phyloP scores from a whole-genome alignment of 2,888 invertebrate genomes.

The Elgonia sp. region DNA sequence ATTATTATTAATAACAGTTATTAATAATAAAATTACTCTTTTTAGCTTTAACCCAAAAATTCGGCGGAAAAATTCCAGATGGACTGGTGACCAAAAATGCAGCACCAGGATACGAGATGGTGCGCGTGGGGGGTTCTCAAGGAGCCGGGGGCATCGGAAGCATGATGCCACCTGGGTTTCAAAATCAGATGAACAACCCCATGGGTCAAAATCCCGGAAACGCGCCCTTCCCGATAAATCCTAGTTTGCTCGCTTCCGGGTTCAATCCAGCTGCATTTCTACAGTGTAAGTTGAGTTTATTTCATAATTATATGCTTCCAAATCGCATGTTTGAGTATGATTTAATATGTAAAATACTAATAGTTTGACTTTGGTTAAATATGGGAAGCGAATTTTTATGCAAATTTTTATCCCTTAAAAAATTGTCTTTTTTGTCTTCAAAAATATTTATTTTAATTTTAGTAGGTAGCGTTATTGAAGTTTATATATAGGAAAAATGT shows the following conservation, averaged over 20 bases:
- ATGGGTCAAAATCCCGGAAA: slow-evolving; percentile 82
- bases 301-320: background rate
- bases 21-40: background rate
- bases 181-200: slow-evolving; percentile 86
- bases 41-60: slow-evolving; percentile 83
- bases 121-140: slow-evolving; percentile 87
- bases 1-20: slow-evolving; percentile 13
- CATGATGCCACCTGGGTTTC: slow-evolving; percentile 81
- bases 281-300: slow-evolving; percentile 90
- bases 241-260: slow-evolving; percentile 86
- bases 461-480: no score
- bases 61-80: slow-evolving; percentile 86
- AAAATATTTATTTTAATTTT: no score
- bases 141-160: slow-evolving; percentile 74
- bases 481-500: no score
- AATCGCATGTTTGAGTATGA: background rate
- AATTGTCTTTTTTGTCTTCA: no score
- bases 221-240: slow-evolving; percentile 75
- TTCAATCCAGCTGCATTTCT: slow-evolving; percentile 93
- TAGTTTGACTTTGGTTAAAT: background rate
- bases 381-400: no score
- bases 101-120: slow-evolving; percentile 88
- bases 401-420: no score
- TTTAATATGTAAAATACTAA: background rate
- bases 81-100: slow-evolving; percentile 87